phyloP scores from a whole-genome alignment of 2,113 vertebrate species.

The Microcebus tavaratra region DNA sequence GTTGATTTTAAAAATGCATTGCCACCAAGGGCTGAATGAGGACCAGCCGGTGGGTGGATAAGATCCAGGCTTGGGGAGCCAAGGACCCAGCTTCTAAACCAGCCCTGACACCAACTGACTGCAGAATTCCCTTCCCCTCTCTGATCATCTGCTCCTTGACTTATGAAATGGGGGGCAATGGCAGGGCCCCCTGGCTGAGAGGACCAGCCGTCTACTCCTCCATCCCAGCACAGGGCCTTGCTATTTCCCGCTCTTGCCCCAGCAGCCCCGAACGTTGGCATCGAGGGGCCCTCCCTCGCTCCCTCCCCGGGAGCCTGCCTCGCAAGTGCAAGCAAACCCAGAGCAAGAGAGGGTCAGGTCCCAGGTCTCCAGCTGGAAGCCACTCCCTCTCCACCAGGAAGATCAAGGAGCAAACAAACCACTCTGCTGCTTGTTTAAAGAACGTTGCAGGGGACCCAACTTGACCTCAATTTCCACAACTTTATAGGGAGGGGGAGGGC shows the following conservation, averaged over 20 bases:
- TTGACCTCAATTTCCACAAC: slow-evolving; percentile 79
- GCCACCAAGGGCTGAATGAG: neutral
- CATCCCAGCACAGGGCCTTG: neutral
- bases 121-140: neutral
- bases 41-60: too few species aligned
- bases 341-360: neutral
- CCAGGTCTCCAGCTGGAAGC: slow-evolving; percentile 61
- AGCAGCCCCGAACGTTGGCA: neutral
- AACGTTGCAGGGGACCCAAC: slow-evolving; percentile 72
- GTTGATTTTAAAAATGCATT: neutral
- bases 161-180: fast-evolving
- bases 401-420: slow-evolving; percentile 77
- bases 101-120: neutral
- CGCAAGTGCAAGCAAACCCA: neutral
- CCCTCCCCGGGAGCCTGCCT: neutral
- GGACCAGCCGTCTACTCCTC: neutral
- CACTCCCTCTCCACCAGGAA: neutral
- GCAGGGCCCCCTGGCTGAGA: neutral
- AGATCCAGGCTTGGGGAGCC: neutral
- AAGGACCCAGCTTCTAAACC: neutral
- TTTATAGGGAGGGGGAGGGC: slow-evolving; percentile 65
- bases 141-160: neutral
- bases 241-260: neutral
- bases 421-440: slow-evolving; percentile 47
- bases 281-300: neutral